A percentile compares a stretch with the other conserved stretches of the same genome.
Conservation (phyloP, 2,888 invertebrate species). For the Melieria crassipennis region DNA sequence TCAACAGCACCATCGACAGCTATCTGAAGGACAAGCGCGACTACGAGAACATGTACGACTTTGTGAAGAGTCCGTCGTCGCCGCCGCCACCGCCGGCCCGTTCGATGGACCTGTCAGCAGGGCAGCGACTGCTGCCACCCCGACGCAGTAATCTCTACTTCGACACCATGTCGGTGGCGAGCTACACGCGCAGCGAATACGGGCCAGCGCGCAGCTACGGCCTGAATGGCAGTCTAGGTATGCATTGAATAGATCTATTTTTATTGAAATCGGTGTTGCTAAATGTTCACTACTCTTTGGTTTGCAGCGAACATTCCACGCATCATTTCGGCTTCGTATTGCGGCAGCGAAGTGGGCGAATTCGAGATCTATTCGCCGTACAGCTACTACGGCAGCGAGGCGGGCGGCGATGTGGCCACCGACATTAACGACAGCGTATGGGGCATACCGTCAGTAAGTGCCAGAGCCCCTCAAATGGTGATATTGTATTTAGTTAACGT, state of each 20-base stretch:
- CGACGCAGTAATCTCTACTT: slow-evolving; percentile 53
- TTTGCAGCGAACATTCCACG: slow-evolving; percentile 65
- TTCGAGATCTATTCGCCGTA: slow-evolving; percentile 86
- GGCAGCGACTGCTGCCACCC: slow-evolving; percentile 48
- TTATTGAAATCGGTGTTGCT: not conserved
- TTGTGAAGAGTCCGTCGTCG: slow-evolving; percentile 54
- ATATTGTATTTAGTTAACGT: not conserved
- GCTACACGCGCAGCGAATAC: slow-evolving; percentile 64
- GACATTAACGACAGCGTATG: slow-evolving; percentile 65
- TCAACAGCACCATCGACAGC: slow-evolving; percentile 65
- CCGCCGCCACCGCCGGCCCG: slow-evolving; percentile 60
- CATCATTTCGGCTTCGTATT: slow-evolving; percentile 81
- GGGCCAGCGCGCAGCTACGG: slow-evolving; percentile 60
- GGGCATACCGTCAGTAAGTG: slow-evolving; percentile 62
- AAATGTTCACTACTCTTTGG: not conserved
- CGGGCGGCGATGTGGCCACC: slow-evolving; percentile 65
- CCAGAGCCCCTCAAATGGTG: not conserved
- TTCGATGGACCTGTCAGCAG: slow-evolving; percentile 51
- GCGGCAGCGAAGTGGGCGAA: slow-evolving; percentile 83
- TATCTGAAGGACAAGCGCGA: slow-evolving; percentile 65
- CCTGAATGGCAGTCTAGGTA: slow-evolving; percentile 63
- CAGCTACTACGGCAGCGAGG: slow-evolving; percentile 75
- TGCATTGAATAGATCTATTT: slow-evolving; percentile 24
- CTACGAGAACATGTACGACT: slow-evolving; percentile 63
- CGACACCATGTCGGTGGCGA: slow-evolving; percentile 58